Evolutionary conservation across 2,113 vertebrate genomes (phyloP), one percentile per base, ranked within the genome.

Genomic region (Gadus chalcogrammus): DNA sequence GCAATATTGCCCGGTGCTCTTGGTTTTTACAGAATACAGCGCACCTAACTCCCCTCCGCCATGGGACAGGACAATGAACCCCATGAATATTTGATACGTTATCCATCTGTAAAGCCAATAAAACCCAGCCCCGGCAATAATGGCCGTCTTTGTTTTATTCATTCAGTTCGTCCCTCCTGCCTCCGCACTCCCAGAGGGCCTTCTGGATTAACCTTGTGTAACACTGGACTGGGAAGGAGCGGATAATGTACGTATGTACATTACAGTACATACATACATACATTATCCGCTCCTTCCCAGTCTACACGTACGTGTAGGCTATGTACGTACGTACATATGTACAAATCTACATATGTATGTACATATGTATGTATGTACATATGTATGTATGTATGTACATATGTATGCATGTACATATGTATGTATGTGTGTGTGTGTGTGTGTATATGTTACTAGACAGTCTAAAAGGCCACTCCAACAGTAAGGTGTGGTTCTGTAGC

Each of bases 41-140:
- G 42, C 42, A 13, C 42, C 42, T 48, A 53, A 64, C 67, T 28
- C 60, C 64, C 61, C 59, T 27, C 55, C 74, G 55, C 69, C 72
- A 76, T 77, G 67, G 75, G 52, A 64, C 71, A 71, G 75, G 76
- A 85, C 82, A 83, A 85, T 69, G 79, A 72, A 63, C 66, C 42
- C 78, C 42, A 48, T 84, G 67, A 86, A 88, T 88, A 84, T 85
- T 86, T 88, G 53, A 86, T 77, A 78, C 65, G 73, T 77, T 76
- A 71, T 77, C 83, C 74, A 75, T 83, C 74, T 84, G 76, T 64
- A 13, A 82, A 83, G 81, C 78, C 80, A 86, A 83, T 86, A 77
- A 83, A 79, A 67, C 76, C 18, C 61, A 72, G 78, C 68, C 60
- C 18, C 24, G 58, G 64, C 80, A 72, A 81, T 71, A 73, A 72